Percentiles rank a stretch among this genome's conserved stretches.
phyloP scores from a whole-genome alignment of 2,113 vertebrate genomes.

The Muntiacus muntjak region DNA sequence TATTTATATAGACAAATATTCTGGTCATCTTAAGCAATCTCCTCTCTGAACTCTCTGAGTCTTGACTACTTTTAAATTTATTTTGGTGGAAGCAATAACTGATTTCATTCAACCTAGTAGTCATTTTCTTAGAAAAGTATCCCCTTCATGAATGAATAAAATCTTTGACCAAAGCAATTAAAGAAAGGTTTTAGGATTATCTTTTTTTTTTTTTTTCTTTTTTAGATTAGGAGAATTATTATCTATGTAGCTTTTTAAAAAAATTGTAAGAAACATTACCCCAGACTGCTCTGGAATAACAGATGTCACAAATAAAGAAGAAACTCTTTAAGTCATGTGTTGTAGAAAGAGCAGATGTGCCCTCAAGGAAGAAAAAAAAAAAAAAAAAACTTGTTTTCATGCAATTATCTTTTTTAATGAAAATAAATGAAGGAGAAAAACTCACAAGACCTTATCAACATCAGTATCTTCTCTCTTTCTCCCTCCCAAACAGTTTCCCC shows the following conservation, averaged over 20 bases:
- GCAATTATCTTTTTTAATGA: slow-evolving; percentile 55
- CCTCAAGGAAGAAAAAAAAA: background rate
- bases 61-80: background rate
- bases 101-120: background rate
- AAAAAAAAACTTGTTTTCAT: slow-evolving; percentile 17
- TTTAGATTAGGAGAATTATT: background rate
- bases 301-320: slow-evolving; percentile 22
- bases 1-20: background rate
- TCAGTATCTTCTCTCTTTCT: slow-evolving; percentile 10
- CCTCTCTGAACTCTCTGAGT: background rate
- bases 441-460: slow-evolving; percentile 24
- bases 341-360: slow-evolving; percentile 50
- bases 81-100: background rate
- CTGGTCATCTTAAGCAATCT: background rate
- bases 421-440: slow-evolving; percentile 63
- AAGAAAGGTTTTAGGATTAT: background rate
- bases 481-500: slow-evolving; percentile 25
- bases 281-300: background rate
- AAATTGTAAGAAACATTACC: background rate
- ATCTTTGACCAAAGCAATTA: background rate
- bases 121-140: background rate
- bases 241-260: background rate
- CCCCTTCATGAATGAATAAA: background rate
- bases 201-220: background rate
- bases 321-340: slow-evolving; percentile 31